Evolutionary conservation across 2,888 invertebrate genomes (phyloP), one percentile per base, ranked within the genome.

Genomic region (Sarcophaga subvicina): DNA sequence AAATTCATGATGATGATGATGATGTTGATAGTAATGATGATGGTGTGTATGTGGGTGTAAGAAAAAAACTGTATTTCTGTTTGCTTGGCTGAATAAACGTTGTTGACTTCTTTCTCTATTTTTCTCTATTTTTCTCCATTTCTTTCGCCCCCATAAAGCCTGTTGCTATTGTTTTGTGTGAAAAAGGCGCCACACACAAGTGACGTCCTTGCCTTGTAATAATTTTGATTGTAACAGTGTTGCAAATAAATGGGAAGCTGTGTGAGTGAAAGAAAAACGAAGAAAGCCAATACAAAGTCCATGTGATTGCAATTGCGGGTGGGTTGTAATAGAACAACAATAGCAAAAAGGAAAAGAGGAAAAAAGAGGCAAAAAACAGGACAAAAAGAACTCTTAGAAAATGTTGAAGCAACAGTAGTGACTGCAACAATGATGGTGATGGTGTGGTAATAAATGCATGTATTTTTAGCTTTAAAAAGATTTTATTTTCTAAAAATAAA

Each of bases 151-250:
- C 4, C 17, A 17, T 8, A 10, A 37, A 10, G 54, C 54, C 54
- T 54, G 54, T 54, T 54, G 54, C 54, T 67, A 0, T 60, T 66
- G 5, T 8, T 80, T 49, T 70, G 22, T 69, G 4, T 2, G 2
- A 45, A 60, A 77, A 63, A 73, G 86, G 83, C 86, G 86, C 86
- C 86, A 83, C 25, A 83, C 25, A 59, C 14, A 80, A 78, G 75
- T 81, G 37, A 83, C 80, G 75, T 80, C 80, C 73, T 86, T 86
- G 25, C 20, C 62, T 66, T 71, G 69, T 72, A 75, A 83, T 69
- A 83, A 80, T 62, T 77, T 66, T 14, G 14, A 11, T 54, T 54
- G 63, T 54, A 14, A 54, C 12, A 54, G 54, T 54, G 54, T 12
- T 14, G 4, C 12, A 54, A 17, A 54, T 12, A 17, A 54, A 54